Evolutionary conservation across 2,113 vertebrate genomes (phyloP).

Genomic region (Narcine bancroftii): DNA sequence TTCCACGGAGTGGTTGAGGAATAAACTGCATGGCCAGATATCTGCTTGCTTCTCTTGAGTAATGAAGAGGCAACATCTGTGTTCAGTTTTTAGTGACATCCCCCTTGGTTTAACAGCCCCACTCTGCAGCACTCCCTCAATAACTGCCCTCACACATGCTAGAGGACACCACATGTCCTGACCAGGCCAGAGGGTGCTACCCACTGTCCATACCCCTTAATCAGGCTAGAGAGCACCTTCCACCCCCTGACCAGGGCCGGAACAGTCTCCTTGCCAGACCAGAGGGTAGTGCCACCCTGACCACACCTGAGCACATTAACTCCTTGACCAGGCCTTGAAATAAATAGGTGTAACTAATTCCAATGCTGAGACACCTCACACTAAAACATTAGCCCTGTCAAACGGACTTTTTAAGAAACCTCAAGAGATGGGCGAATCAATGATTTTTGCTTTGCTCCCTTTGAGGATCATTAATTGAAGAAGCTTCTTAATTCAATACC

Average conservation of each 20-base stretch:
- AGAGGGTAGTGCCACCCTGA: no score
- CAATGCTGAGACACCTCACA: background rate
- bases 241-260: no score
- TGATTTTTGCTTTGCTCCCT: background rate
- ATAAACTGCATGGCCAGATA: background rate
- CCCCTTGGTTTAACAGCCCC: background rate
- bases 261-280: no score
- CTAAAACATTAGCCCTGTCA: background rate
- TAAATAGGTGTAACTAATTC: background rate
- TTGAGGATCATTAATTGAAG: background rate
- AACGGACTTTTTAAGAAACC: background rate
- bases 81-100: background rate
- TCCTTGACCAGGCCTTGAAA: no score
- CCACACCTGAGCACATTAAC: no score
- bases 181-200: background rate
- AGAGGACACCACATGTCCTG: background rate
- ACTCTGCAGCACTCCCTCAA: background rate
- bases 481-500: slow-evolving; percentile 19
- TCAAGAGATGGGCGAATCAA: background rate
- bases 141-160: background rate
- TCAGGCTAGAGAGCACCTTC: no score
- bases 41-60: background rate
- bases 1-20: background rate
- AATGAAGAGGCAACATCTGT: background rate
- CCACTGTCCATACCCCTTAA: no score